Conservation (phyloP, 2,888 invertebrate genomes). For the Agriotes lineatus region DNA sequence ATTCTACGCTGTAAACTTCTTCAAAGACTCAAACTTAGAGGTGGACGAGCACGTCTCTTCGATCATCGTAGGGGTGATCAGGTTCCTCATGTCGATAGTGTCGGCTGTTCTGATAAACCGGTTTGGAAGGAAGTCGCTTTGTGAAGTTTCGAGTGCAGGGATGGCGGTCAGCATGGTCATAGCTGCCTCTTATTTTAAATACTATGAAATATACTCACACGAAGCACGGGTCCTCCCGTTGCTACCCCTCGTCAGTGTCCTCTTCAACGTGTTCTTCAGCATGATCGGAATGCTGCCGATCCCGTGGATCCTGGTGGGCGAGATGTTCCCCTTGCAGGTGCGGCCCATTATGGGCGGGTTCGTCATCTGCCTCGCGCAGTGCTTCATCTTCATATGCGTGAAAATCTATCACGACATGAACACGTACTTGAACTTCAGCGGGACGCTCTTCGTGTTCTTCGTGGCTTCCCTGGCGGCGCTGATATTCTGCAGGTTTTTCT, state of each 20-base stretch:
- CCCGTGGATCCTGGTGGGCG: constrained; percentile 83
- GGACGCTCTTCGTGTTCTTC: constrained; percentile 75
- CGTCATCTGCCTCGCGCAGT: constrained; percentile 78
- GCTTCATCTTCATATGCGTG: constrained; percentile 77
- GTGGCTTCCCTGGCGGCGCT: constrained; percentile 73
- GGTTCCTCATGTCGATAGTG: constrained; percentile 76
- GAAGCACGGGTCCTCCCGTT: constrained; percentile 57
- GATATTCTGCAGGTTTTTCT: constrained; percentile 71
- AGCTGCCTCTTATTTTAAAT: constrained; percentile 60
- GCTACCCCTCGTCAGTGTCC: constrained; percentile 72
- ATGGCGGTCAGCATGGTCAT: constrained; percentile 73
- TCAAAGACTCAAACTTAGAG: constrained; percentile 75
- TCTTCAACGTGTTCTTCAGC: constrained; percentile 78
- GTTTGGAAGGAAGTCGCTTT: constrained; percentile 73
- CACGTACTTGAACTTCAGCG: constrained; percentile 70
- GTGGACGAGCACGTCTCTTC: constrained; percentile 76
- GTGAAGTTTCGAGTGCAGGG: constrained; percentile 75
- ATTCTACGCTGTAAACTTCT: constrained; percentile 79
- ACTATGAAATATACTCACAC: constrained; percentile 58
- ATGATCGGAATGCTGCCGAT: constrained; percentile 82
- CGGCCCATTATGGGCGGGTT: constrained; percentile 78
- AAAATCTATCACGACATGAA: constrained; percentile 78
- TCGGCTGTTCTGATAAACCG: constrained; percentile 76
- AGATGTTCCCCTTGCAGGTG: constrained; percentile 77
- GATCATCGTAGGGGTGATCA: constrained; percentile 76